Percentiles rank a stretch among this genome's conserved stretches.
Conservation (phyloP, 2,113 vertebrate species). For the Scytalopus superciliaris region DNA sequence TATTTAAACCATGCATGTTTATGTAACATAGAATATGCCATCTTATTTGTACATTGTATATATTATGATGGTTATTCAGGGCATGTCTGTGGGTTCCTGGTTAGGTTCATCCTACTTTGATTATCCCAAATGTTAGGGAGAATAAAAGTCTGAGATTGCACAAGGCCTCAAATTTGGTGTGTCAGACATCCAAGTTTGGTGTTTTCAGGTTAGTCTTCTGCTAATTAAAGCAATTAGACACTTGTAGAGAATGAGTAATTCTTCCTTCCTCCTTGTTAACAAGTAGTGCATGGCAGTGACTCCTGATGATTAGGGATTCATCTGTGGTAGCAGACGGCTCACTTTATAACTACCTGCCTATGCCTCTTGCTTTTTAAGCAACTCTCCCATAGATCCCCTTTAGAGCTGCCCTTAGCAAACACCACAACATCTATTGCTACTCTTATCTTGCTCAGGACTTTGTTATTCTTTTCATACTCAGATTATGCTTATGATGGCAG, state of each 20-base stretch:
- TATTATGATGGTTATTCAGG: not conserved
- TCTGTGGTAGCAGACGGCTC: not conserved
- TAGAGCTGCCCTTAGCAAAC: not conserved
- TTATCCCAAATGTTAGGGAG: not conserved
- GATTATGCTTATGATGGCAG: not conserved
- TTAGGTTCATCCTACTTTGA: not conserved
- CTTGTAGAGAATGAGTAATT: not conserved
- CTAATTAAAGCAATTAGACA: not conserved
- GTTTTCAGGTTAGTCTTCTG: not conserved
- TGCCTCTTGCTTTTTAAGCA: slow-evolving; percentile 33
- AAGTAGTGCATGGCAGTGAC: not conserved
- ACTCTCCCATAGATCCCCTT: not conserved
- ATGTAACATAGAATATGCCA: not conserved
- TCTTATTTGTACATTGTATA: not conserved
- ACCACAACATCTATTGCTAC: not conserved
- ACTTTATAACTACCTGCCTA: not conserved
- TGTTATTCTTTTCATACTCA: not conserved
- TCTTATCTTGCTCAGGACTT: not conserved
- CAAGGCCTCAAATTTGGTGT: not conserved
- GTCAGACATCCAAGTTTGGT: not conserved
- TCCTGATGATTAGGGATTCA: slow-evolving; percentile 11
- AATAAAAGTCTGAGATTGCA: not conserved
- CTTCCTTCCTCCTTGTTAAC: not conserved
- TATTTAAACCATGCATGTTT: not conserved
- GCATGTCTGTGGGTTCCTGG: not conserved